A percentile compares a stretch with the other conserved stretches of the same genome.
These are phyloP conservation scores for Zaprionus ornatus DNA, from an alignment of 1,140 invertebrate species.

Conservation along the genomic window DNA sequence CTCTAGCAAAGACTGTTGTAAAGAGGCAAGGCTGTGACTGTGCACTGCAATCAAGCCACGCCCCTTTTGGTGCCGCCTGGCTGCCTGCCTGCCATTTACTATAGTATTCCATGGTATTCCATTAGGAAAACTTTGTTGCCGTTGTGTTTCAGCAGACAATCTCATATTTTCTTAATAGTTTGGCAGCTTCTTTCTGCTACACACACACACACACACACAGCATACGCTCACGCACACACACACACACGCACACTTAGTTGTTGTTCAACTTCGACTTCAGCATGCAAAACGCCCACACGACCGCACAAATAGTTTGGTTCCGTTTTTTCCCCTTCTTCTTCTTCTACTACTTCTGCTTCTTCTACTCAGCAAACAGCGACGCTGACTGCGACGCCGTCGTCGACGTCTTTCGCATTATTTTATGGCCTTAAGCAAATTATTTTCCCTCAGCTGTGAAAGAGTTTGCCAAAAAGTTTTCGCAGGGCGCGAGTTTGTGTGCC, in stretches of 20 bases:
- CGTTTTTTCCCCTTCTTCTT: not conserved
- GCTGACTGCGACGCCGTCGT: conserved; percentile 3
- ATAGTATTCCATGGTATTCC: not conserved
- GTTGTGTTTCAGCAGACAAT: conserved; percentile 10
- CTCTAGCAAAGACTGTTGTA: not conserved
- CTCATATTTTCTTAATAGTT: conserved; percentile 49
- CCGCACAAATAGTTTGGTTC: conserved; percentile 31
- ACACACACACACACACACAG: conserved; percentile 19
- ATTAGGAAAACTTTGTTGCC: conserved; percentile 36
- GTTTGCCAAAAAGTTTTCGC: conserved; percentile 64
- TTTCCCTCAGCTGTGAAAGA: conserved; percentile 59
- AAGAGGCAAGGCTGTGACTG: not conserved
- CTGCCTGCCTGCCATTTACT: not conserved
- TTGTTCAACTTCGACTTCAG: conserved; percentile 34
- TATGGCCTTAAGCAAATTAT: conserved; percentile 76
- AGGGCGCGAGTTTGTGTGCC: conserved; percentile 10
- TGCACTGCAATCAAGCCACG: not conserved
- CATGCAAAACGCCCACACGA: conserved; percentile 30
- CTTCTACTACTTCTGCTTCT: not conserved
- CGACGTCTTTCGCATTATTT: conserved; percentile 68
- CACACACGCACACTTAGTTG: not conserved
- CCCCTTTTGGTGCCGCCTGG: not conserved
- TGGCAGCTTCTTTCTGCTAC: conserved; percentile 4
- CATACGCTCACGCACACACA: conserved; percentile 13
- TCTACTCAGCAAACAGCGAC: conserved; percentile 9